Conservation (phyloP, 1,140 invertebrate genomes). For the Nasonia longicornis region DNA sequence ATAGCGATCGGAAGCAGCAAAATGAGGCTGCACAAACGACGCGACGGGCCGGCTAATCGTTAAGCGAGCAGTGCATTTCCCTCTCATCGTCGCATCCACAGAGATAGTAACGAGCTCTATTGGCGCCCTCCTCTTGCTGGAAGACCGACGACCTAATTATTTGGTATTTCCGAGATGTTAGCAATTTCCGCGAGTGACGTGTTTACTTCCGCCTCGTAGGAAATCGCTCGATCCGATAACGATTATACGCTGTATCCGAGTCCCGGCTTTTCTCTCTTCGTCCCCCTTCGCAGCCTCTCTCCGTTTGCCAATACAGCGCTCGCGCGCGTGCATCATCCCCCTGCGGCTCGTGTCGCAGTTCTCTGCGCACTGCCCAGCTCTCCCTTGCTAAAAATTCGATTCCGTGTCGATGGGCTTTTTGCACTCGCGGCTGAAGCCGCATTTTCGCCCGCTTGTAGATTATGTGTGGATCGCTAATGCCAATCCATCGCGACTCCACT, state of each 20-base stretch:
- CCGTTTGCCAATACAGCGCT: neutral
- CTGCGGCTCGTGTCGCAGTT: neutral
- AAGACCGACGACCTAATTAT: conserved; percentile 35
- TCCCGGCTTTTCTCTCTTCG: neutral
- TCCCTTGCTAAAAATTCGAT: too few species aligned
- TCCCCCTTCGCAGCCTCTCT: neutral
- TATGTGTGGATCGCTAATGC: too few species aligned
- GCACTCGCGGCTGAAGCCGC: too few species aligned
- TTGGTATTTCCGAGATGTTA: conserved; percentile 33
- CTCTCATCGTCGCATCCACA: neutral
- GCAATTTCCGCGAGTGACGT: conserved; percentile 42
- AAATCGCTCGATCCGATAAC: conserved; percentile 42
- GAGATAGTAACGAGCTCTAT: neutral
- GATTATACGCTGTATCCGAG: conserved; percentile 37
- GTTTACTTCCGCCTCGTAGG: conserved; percentile 31
- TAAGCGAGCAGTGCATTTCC: neutral
- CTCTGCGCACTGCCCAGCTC: neutral
- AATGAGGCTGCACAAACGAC: too few species aligned
- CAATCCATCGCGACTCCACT: too few species aligned
- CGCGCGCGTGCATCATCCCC: too few species aligned
- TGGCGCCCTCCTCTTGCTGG: neutral
- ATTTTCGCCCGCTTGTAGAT: too few species aligned
- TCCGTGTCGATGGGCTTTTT: too few species aligned
- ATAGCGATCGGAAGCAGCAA: too few species aligned
- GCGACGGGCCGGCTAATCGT: too few species aligned